Evolutionary conservation across 2,888 invertebrate species (phyloP).

Genomic region (Osedax fenrisi): DNA sequence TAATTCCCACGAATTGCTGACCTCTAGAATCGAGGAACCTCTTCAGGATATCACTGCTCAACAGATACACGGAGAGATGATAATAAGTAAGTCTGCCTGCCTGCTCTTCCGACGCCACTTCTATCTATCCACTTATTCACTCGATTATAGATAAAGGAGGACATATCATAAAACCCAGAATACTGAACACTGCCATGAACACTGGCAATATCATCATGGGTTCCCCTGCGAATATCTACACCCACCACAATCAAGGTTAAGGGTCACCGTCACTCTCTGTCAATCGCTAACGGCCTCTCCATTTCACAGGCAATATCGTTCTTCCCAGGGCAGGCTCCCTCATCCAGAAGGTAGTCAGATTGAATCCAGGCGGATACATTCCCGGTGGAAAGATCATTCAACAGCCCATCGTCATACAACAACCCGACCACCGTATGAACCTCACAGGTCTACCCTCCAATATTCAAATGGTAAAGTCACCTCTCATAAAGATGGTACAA

Average conservation of each 20-base stretch:
- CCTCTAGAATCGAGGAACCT: background rate
- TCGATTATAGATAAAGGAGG: too few relatives aligned
- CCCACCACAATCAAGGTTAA: background rate
- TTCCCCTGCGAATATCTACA: background rate
- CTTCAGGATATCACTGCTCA: background rate
- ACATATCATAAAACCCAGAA: background rate
- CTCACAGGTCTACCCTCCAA: too few relatives aligned
- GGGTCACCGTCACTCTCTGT: background rate
- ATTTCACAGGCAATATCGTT: too few relatives aligned
- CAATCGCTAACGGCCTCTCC: too few relatives aligned
- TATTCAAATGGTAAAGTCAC: background rate
- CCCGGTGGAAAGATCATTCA: background rate
- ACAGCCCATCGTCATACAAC: background rate
- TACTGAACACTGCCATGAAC: background rate
- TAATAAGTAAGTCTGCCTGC: background rate
- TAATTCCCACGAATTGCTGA: too few relatives aligned
- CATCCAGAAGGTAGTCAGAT: background rate
- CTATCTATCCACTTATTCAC: too few relatives aligned
- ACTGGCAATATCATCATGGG: background rate
- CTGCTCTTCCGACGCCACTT: too few relatives aligned
- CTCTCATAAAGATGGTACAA: background rate
- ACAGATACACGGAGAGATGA: background rate
- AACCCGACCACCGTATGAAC: background rate
- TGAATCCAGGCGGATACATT: background rate
- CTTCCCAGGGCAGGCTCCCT: background rate